Percentiles rank a stretch among this genome's conserved stretches.
These are phyloP conservation scores for Steatornis caripensis DNA, from an alignment of 2,113 vertebrate genomes.

Conservation along the genomic window DNA sequence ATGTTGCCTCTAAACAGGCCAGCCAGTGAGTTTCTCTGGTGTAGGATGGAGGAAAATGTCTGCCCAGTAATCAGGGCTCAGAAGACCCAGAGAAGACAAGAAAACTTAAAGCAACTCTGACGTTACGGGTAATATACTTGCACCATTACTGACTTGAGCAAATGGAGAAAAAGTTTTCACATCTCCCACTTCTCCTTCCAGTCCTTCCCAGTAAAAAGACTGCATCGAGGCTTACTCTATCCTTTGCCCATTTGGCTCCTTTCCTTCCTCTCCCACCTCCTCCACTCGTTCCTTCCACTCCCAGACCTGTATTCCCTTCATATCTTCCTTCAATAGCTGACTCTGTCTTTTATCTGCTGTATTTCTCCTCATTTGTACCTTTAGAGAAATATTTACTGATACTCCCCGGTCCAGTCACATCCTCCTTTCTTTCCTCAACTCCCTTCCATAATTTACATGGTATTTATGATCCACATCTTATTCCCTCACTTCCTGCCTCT, in stretches of 20 bases:
- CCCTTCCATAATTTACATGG: neutral
- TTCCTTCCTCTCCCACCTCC: neutral
- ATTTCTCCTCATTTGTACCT: neutral
- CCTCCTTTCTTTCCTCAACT: neutral
- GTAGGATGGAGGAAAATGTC: neutral
- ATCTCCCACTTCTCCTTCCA: neutral
- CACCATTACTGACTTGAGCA: neutral
- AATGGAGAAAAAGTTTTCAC: neutral
- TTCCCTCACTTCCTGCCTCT: neutral
- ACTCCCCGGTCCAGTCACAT: neutral
- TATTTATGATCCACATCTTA: neutral
- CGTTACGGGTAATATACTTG: neutral
- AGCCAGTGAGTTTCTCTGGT: neutral
- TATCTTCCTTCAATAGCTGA: neutral
- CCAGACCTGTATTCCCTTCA: neutral
- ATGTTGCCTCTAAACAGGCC: neutral
- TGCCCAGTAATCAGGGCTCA: neutral
- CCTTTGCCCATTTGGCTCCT: neutral
- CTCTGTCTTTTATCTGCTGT: neutral
- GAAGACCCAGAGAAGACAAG: neutral
- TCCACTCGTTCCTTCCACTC: neutral
- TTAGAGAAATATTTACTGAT: neutral
- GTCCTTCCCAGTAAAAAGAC: neutral
- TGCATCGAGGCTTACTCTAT: neutral
- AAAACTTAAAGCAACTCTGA: neutral